phyloP scores from a whole-genome alignment of 30 jellyfish, hydroid and myxozoan species.

The Nemopilema nomurai region DNA sequence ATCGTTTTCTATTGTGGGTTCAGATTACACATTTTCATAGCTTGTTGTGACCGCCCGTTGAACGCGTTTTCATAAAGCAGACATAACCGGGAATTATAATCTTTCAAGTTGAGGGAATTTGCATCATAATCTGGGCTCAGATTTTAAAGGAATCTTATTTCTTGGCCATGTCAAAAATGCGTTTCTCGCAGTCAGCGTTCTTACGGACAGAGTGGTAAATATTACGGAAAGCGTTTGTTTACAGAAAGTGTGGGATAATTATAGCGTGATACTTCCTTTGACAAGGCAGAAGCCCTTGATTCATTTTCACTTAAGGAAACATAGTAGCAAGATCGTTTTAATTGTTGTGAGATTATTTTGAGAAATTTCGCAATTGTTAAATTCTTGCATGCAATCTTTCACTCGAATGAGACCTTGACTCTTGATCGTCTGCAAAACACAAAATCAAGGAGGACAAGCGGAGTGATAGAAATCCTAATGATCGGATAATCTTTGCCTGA shows the following conservation, averaged over 20 bases:
- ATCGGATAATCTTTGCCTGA: background rate
- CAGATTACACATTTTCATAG: slow-evolving; percentile 33
- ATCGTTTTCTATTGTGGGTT: slow-evolving; percentile 21
- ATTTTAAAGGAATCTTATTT: background rate
- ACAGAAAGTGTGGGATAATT: background rate
- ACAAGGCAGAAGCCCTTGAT: background rate
- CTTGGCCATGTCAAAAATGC: background rate
- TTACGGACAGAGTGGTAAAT: background rate
- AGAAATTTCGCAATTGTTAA: background rate
- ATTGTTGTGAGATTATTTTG: background rate
- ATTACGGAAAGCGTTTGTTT: background rate
- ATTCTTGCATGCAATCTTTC: background rate
- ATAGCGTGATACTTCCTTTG: background rate
- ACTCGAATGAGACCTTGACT: background rate
- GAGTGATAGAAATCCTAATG: background rate
- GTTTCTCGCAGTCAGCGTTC: background rate
- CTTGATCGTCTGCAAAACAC: background rate
- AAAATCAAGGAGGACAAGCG: background rate
- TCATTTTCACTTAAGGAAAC: background rate
- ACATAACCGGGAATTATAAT: background rate
- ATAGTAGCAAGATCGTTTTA: background rate
- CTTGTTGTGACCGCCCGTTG: background rate
- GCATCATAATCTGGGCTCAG: background rate
- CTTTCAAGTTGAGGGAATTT: background rate
- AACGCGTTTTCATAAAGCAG: background rate